phyloP scores from a whole-genome alignment of 2,113 vertebrate genomes.

The Perca schrenkii region DNA sequence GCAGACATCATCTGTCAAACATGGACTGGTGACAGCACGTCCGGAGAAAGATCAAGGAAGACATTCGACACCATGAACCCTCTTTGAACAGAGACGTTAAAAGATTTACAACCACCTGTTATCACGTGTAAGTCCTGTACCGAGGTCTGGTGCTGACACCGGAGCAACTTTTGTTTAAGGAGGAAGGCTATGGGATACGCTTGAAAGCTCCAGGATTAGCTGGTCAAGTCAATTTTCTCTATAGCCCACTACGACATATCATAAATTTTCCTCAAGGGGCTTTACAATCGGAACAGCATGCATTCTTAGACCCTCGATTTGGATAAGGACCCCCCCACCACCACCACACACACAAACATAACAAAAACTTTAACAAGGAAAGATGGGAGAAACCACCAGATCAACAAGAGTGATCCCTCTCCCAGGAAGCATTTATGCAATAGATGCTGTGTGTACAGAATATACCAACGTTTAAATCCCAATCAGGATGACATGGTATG shows the following conservation, averaged over 20 bases:
- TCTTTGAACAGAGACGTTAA: not conserved
- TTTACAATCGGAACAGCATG: not conserved
- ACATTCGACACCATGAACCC: not conserved
- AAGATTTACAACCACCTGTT: not conserved
- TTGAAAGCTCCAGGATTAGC: not conserved
- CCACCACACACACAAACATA: no score
- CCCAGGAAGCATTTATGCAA: not conserved
- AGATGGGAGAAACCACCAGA: not conserved
- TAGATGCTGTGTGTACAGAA: not conserved
- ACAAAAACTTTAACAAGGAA: not conserved
- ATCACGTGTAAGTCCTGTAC: no score
- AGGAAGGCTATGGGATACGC: not conserved
- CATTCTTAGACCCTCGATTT: not conserved
- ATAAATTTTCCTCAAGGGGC: not conserved
- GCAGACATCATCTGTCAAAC: slow-evolving; percentile 7
- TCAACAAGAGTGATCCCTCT: not conserved
- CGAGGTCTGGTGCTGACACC: not conserved
- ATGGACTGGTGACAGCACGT: not conserved
- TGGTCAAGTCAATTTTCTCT: not conserved
- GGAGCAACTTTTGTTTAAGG: not conserved
- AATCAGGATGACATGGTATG: no score
- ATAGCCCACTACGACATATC: not conserved
- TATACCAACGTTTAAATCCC: not conserved
- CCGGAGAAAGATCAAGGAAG: not conserved
- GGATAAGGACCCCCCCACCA: not conserved